A percentile compares a stretch with the other conserved stretches of the same genome.
These are phyloP conservation scores for Morbakka virulenta DNA, from an alignment of 30 jellyfish, hydroid and myxozoan genomes.

Conservation along the genomic window DNA sequence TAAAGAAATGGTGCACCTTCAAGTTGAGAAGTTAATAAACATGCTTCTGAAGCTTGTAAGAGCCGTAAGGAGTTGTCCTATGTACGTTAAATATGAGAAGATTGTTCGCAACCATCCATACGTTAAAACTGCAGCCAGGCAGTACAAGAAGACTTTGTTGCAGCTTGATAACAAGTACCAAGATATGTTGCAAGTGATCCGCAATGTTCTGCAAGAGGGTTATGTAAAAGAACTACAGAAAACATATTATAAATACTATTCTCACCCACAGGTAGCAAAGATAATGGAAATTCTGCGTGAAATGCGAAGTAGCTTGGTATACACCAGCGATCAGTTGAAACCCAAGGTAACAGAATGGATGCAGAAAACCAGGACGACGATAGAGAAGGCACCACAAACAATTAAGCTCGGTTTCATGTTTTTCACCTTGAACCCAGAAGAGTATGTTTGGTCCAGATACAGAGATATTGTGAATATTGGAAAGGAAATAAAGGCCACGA, in stretches of 20 bases:
- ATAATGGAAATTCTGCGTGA: slow-evolving; percentile 47
- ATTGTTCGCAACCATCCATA: slow-evolving; percentile 35
- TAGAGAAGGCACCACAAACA: slow-evolving; percentile 23
- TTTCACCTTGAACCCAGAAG: slow-evolving; percentile 89
- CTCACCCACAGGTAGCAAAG: slow-evolving; percentile 38
- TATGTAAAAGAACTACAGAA: slow-evolving; percentile 39
- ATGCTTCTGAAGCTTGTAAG: slow-evolving; percentile 28
- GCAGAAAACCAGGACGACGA: background rate
- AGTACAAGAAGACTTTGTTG: slow-evolving; percentile 41
- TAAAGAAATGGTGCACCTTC: too few species aligned
- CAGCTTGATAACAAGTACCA: slow-evolving; percentile 29
- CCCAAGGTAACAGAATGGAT: slow-evolving; percentile 40
- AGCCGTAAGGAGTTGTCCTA: slow-evolving; percentile 68
- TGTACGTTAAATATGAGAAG: slow-evolving; percentile 5
- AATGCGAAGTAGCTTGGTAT: slow-evolving; percentile 58
- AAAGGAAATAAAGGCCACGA: slow-evolving; percentile 3
- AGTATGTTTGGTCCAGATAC: slow-evolving; percentile 80
- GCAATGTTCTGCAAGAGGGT: slow-evolving; percentile 37
- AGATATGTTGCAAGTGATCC: slow-evolving; percentile 55
- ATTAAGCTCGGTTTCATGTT: slow-evolving; percentile 13
- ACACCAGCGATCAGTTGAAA: slow-evolving; percentile 52
- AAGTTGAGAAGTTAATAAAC: slow-evolving; percentile 42
- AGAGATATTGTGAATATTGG: slow-evolving; percentile 8
- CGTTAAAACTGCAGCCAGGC: slow-evolving; percentile 28
- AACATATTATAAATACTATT: too few species aligned